Conservation (phyloP, 2,888 invertebrate species). For the Adelognathus sp. region DNA sequence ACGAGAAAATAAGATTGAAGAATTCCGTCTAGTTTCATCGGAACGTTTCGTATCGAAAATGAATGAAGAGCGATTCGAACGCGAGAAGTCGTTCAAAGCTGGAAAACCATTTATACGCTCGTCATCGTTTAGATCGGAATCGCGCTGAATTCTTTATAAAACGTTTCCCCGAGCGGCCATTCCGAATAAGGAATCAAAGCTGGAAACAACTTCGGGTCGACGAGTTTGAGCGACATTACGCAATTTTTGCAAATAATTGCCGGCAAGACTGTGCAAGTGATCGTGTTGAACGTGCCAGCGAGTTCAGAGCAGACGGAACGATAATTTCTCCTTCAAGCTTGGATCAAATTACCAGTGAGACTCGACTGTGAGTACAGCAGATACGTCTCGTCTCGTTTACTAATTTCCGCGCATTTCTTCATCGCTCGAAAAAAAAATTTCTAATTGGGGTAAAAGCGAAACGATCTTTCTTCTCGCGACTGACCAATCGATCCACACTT, state of each 20-base stretch:
- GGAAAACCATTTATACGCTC: no score
- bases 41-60: constrained; percentile 29
- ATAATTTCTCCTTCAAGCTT: constrained; percentile 37
- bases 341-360: constrained; percentile 34
- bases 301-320: constrained; percentile 16
- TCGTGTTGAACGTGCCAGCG: constrained; percentile 38
- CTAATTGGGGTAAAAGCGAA: constrained; percentile 38
- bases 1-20: constrained; percentile 13
- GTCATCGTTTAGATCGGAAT: constrained; percentile 22
- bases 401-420: constrained; percentile 55
- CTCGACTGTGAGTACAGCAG: not conserved
- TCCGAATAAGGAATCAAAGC: constrained; percentile 46
- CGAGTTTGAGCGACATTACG: constrained; percentile 36
- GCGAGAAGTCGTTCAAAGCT: constrained; percentile 16
- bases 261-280: constrained; percentile 23
- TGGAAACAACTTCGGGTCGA: constrained; percentile 5
- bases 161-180: constrained; percentile 9
- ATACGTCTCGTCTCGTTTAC: constrained; percentile 51
- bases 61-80: constrained; percentile 4
- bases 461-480: constrained; percentile 42
- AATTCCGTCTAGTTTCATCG: constrained; percentile 1
- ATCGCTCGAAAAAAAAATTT: constrained; percentile 35
- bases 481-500: constrained; percentile 28
- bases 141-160: constrained; percentile 30
- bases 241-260: constrained; percentile 39